phyloP scores from a whole-genome alignment of 1,140 invertebrate species.

The Anthonomus grandis region DNA sequence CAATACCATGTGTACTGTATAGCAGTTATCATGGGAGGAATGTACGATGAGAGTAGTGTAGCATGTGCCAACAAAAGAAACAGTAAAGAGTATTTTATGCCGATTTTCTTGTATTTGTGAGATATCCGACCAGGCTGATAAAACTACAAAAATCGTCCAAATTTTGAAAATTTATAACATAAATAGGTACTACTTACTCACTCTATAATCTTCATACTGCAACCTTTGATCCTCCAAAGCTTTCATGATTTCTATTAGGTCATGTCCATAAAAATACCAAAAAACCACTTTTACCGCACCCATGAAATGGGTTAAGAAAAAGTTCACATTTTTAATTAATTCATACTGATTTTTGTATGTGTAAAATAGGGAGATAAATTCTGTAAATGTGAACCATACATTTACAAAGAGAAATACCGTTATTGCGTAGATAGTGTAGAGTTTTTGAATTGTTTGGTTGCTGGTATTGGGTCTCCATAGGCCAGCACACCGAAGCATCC shows the following conservation, averaged over 20 bases:
- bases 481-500: slow-evolving; percentile 38
- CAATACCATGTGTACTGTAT: slow-evolving; percentile 12
- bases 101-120: slow-evolving; percentile 26
- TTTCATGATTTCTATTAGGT: slow-evolving; percentile 34
- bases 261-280: slow-evolving; percentile 36
- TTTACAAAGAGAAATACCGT: slow-evolving; percentile 39
- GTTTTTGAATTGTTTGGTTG: slow-evolving; percentile 21
- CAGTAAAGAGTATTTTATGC: slow-evolving; percentile 33
- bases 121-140: slow-evolving; percentile 28
- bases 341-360: slow-evolving; percentile 33
- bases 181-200: slow-evolving; percentile 4
- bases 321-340: slow-evolving; percentile 42
- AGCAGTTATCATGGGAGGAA: slow-evolving; percentile 30
- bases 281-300: slow-evolving; percentile 39
- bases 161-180: not conserved
- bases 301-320: slow-evolving; percentile 40
- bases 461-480: slow-evolving; percentile 33
- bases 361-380: slow-evolving; percentile 36
- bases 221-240: slow-evolving; percentile 32
- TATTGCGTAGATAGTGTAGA: slow-evolving; percentile 35
- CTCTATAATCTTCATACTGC: slow-evolving; percentile 31
- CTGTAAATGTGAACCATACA: slow-evolving; percentile 38
- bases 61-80: slow-evolving; percentile 39
- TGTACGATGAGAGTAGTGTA: slow-evolving; percentile 37
- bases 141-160: not conserved